Conservation (phyloP, 2,113 vertebrate species). For the Orthonyx spaldingii region DNA sequence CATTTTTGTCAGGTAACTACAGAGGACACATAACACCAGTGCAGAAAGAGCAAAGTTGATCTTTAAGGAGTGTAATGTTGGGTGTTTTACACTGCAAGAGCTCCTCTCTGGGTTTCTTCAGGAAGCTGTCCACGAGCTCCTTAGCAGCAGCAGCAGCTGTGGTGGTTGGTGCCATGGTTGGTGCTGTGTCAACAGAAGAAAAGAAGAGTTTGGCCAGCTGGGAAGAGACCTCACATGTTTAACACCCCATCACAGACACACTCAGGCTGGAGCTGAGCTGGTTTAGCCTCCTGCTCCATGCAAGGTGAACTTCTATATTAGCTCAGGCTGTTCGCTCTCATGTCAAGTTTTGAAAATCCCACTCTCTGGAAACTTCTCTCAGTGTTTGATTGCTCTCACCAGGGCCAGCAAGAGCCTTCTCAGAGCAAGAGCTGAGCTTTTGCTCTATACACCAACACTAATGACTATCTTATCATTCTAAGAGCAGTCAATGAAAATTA, state of each 20-base stretch:
- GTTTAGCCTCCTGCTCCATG: background rate
- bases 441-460: background rate
- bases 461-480: background rate
- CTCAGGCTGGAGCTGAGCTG: background rate
- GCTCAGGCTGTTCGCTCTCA: background rate
- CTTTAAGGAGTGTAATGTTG: background rate
- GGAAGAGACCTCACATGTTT: background rate
- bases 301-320: background rate
- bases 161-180: background rate
- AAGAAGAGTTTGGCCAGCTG: background rate
- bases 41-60: background rate
- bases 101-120: conserved; percentile 71
- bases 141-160: background rate
- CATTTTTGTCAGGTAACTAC: background rate
- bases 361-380: background rate
- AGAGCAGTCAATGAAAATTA: background rate
- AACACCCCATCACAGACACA: background rate
- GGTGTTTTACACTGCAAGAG: conserved; percentile 83
- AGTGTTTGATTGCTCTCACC: background rate
- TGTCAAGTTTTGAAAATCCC: background rate
- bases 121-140: background rate
- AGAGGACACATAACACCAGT: background rate
- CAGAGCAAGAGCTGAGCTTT: background rate
- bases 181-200: background rate
- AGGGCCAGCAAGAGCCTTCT: background rate